phyloP scores from a whole-genome alignment of 1,140 invertebrate species.

The Theocolax elegans region DNA sequence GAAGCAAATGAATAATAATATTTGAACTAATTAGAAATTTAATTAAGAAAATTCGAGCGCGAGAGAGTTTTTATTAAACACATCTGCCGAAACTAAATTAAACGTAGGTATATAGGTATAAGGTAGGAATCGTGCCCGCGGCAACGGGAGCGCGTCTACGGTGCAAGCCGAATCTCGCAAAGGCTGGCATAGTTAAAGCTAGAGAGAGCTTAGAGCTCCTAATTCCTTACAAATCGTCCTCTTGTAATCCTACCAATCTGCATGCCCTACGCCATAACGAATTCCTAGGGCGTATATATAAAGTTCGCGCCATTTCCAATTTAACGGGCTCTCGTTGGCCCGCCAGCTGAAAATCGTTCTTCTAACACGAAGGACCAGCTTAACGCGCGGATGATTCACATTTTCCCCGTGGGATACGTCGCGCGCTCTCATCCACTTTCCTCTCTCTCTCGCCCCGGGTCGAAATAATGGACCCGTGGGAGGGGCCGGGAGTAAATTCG shows the following conservation, averaged over 20 bases:
- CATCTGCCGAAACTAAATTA: too few relatives aligned
- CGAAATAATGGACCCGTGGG: background rate
- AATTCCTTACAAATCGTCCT: conserved; percentile 1
- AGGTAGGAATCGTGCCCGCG: too few relatives aligned
- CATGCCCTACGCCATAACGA: conserved; percentile 6
- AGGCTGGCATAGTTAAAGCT: background rate
- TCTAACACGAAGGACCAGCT: background rate
- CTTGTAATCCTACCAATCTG: conserved; percentile 6
- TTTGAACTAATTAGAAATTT: too few relatives aligned
- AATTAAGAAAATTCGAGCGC: too few relatives aligned
- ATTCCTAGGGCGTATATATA: background rate
- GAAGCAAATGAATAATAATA: too few relatives aligned
- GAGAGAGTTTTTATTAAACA: too few relatives aligned
- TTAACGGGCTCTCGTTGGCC: background rate
- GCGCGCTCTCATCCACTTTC: too few relatives aligned
- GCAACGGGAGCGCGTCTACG: too few relatives aligned
- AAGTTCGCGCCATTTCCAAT: conserved; percentile 30
- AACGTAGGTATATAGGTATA: too few relatives aligned
- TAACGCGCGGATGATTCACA: conserved; percentile 19
- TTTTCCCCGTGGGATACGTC: conserved; percentile 13
- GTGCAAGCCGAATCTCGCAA: background rate
- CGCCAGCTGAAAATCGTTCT: conserved; percentile 18
- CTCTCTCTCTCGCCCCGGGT: background rate
- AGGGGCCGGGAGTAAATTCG: background rate
- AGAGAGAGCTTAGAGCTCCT: too few relatives aligned